phyloP scores from a whole-genome alignment of 1,140 invertebrate species.

The Sycobia sp. region DNA sequence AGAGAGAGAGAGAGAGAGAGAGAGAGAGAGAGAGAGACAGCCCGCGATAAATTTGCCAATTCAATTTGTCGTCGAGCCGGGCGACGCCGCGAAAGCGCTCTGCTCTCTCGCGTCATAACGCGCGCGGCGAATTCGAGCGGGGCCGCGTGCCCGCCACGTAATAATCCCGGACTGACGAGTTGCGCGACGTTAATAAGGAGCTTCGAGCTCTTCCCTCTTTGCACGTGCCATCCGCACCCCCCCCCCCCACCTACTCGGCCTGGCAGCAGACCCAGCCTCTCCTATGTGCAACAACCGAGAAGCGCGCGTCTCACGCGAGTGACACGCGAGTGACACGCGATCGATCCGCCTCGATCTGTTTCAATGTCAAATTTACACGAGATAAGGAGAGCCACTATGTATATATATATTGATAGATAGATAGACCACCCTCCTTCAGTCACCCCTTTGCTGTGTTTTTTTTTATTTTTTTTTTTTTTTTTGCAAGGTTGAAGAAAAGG shows the following conservation, averaged over 20 bases:
- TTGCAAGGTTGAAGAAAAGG: no score
- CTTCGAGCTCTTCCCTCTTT: constrained; percentile 40
- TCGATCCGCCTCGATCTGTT: constrained; percentile 42
- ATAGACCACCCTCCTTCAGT: no score
- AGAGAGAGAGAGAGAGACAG: background rate
- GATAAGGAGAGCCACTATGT: background rate
- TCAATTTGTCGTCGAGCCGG: constrained; percentile 30
- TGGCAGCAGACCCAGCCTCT: no score
- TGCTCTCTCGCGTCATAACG: no score
- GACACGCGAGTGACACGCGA: constrained; percentile 29
- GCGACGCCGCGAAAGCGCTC: constrained; percentile 36
- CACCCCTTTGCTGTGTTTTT: no score
- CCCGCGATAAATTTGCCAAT: constrained; percentile 29
- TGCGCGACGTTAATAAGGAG: constrained; percentile 41
- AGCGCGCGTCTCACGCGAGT: no score
- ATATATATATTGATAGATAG: no score
- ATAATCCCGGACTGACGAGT: constrained; percentile 43
- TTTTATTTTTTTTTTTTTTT: no score
- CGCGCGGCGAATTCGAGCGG: no score
- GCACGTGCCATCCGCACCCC: no score
- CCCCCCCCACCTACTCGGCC: background rate
- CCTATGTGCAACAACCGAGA: no score
- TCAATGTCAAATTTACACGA: constrained; percentile 25
- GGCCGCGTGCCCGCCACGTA: no score
- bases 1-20: background rate